Evolutionary conservation across 2,113 vertebrate genomes (phyloP).

Genomic region (Plotosus lineatus): DNA sequence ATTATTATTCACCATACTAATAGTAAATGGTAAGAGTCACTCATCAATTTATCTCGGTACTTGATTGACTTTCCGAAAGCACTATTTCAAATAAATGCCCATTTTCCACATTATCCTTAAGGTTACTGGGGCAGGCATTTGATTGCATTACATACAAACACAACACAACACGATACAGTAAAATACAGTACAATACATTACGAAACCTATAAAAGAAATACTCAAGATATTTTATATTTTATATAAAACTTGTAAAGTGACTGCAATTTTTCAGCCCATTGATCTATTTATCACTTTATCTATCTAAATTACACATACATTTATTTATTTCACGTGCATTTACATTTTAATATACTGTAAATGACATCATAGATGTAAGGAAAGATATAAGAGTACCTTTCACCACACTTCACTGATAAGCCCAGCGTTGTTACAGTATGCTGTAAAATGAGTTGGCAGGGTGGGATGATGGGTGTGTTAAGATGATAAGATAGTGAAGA

Average conservation of each 20-base stretch:
- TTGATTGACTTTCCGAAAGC: background rate
- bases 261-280: background rate
- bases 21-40: background rate
- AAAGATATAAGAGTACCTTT: background rate
- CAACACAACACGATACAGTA: too few species aligned
- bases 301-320: background rate
- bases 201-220: too few species aligned
- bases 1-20: background rate
- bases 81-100: background rate
- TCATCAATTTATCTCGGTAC: background rate
- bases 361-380: background rate
- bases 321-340: background rate
- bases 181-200: too few species aligned
- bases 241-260: background rate
- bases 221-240: too few species aligned
- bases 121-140: background rate
- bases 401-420: slow-evolving; percentile 4
- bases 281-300: too few species aligned
- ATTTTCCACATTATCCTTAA: background rate
- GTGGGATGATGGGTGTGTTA: slow-evolving; percentile 16
- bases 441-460: slow-evolving; percentile 24
- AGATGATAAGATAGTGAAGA: slow-evolving; percentile 35
- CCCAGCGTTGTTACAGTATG: background rate
- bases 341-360: background rate
- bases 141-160: too few species aligned